Base-by-base conservation (phyloP, 2,113 vertebrate species). In the Circaetus gallicus region DNA sequence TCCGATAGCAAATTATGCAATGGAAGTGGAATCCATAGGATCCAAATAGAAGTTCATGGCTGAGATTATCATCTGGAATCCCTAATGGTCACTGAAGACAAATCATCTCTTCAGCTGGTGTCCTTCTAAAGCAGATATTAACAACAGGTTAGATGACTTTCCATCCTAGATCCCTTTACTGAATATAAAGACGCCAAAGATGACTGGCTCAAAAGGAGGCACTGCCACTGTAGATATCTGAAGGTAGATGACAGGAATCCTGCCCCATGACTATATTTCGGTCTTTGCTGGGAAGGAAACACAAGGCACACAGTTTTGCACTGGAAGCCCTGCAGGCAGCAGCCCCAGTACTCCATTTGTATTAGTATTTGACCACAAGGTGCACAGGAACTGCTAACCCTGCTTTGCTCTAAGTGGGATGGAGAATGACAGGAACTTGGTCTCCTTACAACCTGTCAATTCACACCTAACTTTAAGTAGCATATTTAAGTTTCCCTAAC, bases 181-280 rank as follows among this genome's bases (percentile, higher is more conserved):
- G 40, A 82, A 31, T 34, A 69, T 24, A 50, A 63, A 53, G 43
- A n/a, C 82, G 34, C 36, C 36, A 87, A 47, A 29, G 62, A 69
- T 76, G 53, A 45, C 38, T 76, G 58, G 21, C 53, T 78, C 36
- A 73, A 25, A 40, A 16, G 43, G 72, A 86, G 38, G n/a, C 56
- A 49, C 11, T 0, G 0, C 28, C 55, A 49, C 45, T 40, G 70
- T 6, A 40, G 66, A 10, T 13, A 58, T 6, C 42, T 49, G 66
- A 93, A 32, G 11, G 29, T 10, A 80, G 66, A 36, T 15, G 42
- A 36, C 15, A 59, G 40, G 36, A 91, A 38, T 40, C 11, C 34
- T 76, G 11, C 13, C 12, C 19, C 21, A 7, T 32, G 45, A 26
- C 2, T 63, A 19, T 9, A 21, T 36, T 83, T 88, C 0, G 0